These are phyloP conservation scores for Microtus montanus DNA, from an alignment of 2,113 vertebrate genomes.

Conservation along the genomic window DNA sequence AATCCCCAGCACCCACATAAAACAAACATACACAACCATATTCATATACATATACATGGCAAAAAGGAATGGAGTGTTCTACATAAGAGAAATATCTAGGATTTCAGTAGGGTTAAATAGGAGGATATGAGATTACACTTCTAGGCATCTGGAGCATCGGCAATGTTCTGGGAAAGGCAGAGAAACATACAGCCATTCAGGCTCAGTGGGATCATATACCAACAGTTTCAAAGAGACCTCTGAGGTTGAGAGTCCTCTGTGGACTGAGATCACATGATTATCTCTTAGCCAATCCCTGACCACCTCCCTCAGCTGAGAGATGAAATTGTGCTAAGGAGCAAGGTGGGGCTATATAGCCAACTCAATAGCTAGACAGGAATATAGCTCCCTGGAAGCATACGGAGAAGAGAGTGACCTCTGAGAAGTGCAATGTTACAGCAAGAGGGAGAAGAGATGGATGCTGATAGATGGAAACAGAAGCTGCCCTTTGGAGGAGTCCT, in stretches of 20 bases:
- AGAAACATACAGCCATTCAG: background rate
- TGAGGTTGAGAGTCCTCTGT: background rate
- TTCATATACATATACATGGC: background rate
- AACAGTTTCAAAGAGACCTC: background rate
- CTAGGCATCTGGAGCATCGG: background rate
- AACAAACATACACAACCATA: background rate
- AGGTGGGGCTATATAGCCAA: background rate
- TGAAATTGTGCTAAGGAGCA: background rate
- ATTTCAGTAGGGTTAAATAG: background rate
- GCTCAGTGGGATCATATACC: background rate
- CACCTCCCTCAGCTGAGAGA: background rate
- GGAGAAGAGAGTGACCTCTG: rapidly evolving
- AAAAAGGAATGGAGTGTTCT: background rate
- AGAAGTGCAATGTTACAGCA: background rate
- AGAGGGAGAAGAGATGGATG: background rate
- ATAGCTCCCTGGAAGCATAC: rapidly evolving
- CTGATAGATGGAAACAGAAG: background rate
- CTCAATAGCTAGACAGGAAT: background rate
- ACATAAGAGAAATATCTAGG: background rate
- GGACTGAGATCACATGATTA: background rate
- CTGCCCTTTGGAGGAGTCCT: background rate
- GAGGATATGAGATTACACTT: background rate
- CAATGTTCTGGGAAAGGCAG: background rate
- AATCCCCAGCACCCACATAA: background rate
- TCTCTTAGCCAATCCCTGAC: background rate